These are phyloP conservation scores for fruit fly (Drosophila melanogaster) DNA, from an alignment of 1,140 invertebrate genomes.

Conservation along the genomic window DNA sequence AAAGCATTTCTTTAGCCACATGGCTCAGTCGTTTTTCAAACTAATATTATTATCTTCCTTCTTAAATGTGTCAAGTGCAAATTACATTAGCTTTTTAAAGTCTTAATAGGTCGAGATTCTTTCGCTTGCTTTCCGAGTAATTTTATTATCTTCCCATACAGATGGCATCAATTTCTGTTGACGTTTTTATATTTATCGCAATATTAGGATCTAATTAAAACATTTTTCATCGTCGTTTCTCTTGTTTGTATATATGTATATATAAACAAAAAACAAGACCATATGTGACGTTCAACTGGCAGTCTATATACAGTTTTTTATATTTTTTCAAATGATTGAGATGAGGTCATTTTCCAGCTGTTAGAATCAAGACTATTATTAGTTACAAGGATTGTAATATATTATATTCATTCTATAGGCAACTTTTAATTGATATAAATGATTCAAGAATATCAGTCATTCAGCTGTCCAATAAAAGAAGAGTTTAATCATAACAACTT, in stretches of 20 bases:
- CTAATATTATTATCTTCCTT: too few relatives aligned
- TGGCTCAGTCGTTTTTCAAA: too few relatives aligned
- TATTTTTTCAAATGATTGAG: not conserved
- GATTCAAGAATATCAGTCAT: too few relatives aligned
- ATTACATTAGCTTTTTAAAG: not conserved
- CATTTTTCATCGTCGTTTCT: not conserved
- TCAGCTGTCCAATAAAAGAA: too few relatives aligned
- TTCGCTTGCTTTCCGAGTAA: not conserved
- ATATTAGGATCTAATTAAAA: slow-evolving; percentile 6
- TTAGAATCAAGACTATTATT: too few relatives aligned
- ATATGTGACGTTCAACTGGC: slow-evolving; percentile 7
- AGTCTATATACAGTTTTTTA: slow-evolving; percentile 6
- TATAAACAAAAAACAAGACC: not conserved
- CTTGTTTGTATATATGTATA: slow-evolving; percentile 2
- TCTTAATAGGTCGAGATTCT: not conserved
- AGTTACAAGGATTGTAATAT: too few relatives aligned
- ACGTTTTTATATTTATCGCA: not conserved
- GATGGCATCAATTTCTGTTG: slow-evolving; percentile 6
- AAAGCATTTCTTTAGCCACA: not conserved
- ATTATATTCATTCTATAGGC: too few relatives aligned
- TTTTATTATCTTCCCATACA: not conserved
- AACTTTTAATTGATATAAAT: too few relatives aligned
- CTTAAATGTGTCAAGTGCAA: too few relatives aligned
- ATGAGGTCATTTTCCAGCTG: slow-evolving; percentile 10
- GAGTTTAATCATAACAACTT: too few relatives aligned